Evolutionary conservation across 2,888 invertebrate species (phyloP), one percentile per base, ranked within the genome.

Genomic region (Agrochola circellaris): DNA sequence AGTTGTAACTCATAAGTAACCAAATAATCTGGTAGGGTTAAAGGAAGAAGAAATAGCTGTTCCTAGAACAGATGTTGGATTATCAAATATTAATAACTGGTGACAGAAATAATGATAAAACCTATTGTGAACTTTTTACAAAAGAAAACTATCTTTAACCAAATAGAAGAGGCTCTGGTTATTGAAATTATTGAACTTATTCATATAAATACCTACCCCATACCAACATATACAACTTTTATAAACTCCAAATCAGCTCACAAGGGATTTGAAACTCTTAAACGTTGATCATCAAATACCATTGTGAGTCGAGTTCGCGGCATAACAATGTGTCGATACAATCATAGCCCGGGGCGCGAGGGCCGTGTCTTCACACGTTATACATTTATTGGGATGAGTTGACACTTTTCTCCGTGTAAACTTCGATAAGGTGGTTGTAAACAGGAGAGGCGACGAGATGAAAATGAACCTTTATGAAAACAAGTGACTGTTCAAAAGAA

Each of bases 351-450:
- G 82, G 80, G 89, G 92, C 82, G 87, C 73, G 84, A 87, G 86
- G 85, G 81, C 82, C 87, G 85, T 91, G 90, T 92, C 91, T 93
- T 94, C 93, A 95, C 95, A 95, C 94, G 95, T 94, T 94, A 92
- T 92, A 93, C 93, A 94, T 94, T 95, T 92, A 94, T 92, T 92
- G 86, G 2, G 90, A 93, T 95, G 95, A 96, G 92, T 94, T 91
- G 89, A 92, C 95, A 90, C 89, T 95, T 94, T 81, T 92, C 89
- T 88, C 80, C 77, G 73, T 81, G 77, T 82, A 82, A 85, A 68
- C 79, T 42, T 81, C 23, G 13, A 73, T 26, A 54, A 45, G 26
- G 73, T 79, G 81, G 61, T 38, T 45, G 88, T 85, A 86, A 86
- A 58, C 15, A 77, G 20, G 20, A 71, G 26, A 61, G 34, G 26